phyloP scores from a whole-genome alignment of 2,797 vertebrate species.

The Anolis apletophallus region DNA sequence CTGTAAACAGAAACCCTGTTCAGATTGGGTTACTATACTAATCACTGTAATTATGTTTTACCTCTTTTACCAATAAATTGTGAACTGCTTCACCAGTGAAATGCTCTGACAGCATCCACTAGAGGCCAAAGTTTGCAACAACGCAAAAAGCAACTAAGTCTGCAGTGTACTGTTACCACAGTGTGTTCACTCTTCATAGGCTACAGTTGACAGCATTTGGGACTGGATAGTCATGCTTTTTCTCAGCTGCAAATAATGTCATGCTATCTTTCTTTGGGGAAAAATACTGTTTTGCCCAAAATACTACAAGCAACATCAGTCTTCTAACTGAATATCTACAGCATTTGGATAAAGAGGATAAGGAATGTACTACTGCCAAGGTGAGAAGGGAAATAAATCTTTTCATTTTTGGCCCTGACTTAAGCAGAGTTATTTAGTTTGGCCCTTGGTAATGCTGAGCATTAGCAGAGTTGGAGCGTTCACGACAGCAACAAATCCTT shows the following conservation, averaged over 20 bases:
- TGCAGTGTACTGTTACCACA: not conserved
- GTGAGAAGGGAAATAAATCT: not conserved
- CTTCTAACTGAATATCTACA: not conserved
- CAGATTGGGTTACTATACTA: too few relatives aligned
- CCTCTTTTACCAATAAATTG: not conserved
- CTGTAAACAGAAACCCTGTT: too few relatives aligned
- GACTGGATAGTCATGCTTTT: not conserved
- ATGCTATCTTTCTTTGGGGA: not conserved
- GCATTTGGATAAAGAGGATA: not conserved
- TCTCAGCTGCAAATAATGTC: not conserved
- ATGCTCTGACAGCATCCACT: not conserved
- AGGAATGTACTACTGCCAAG: not conserved
- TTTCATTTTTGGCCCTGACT: not conserved
- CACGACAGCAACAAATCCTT: too few relatives aligned
- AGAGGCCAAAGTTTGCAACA: not conserved
- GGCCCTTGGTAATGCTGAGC: not conserved
- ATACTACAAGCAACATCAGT: not conserved
- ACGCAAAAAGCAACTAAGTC: not conserved
- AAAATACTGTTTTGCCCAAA: not conserved
- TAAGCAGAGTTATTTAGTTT: not conserved
- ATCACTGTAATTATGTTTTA: too few relatives aligned
- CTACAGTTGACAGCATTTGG: not conserved
- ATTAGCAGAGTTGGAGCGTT: not conserved
- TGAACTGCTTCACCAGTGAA: not conserved
- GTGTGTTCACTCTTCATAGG: not conserved